phyloP scores from a whole-genome alignment of 2,888 invertebrate genomes.

The Anarsia innoxiella region DNA sequence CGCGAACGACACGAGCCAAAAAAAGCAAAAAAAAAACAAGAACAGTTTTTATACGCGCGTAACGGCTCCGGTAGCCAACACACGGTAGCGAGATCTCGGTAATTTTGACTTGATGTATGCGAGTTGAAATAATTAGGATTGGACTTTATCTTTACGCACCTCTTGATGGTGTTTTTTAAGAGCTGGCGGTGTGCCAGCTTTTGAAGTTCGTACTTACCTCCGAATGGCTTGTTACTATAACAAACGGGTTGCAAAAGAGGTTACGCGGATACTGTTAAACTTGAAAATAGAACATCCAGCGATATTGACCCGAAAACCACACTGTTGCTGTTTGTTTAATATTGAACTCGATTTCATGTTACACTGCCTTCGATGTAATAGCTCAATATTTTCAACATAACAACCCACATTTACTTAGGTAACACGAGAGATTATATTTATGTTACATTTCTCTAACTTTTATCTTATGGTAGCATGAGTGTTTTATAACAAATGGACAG shows the following conservation, averaged over 20 bases:
- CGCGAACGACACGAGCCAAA: conserved; percentile 67
- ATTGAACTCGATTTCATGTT: not conserved
- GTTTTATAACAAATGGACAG: no score
- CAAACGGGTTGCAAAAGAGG: conserved; percentile 9
- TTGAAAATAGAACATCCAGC: conserved; percentile 5
- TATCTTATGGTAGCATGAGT: no score
- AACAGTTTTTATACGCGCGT: conserved; percentile 60
- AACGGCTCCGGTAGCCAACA: conserved; percentile 65
- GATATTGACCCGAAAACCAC: conserved; percentile 7
- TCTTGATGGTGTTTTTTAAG: conserved; percentile 15
- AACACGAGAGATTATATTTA: no score
- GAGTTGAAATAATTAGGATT: conserved; percentile 42
- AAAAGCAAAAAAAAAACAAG: conserved; percentile 48
- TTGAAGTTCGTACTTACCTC: not conserved
- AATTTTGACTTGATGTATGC: conserved; percentile 50
- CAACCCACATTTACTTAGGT: no score
- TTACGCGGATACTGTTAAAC: conserved; percentile 4
- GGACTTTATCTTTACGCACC: conserved; percentile 22
- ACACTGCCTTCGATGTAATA: no score
- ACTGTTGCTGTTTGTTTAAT: conserved; percentile 6
- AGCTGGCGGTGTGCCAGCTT: conserved; percentile 5
- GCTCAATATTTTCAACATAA: no score
- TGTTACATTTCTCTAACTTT: no score
- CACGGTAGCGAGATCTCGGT: conserved; percentile 47
- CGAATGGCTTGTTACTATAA: conserved; percentile 1